phyloP scores from a whole-genome alignment of 2,797 vertebrate species.

The Squalus acanthias region DNA sequence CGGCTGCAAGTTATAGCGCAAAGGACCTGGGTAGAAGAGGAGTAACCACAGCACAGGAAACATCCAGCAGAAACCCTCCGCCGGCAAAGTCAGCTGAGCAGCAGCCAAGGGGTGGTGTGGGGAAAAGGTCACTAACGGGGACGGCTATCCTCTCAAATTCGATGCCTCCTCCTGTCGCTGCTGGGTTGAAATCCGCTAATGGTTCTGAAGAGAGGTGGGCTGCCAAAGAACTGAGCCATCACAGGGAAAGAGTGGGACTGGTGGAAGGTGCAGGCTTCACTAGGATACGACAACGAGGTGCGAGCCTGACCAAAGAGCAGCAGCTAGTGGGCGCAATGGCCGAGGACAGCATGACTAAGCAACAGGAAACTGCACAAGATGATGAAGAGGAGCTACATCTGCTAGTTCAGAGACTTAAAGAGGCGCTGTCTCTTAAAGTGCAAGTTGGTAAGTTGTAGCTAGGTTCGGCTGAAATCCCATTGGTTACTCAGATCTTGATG shows the following conservation, averaged over 20 bases:
- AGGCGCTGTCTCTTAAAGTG: constrained; percentile 52
- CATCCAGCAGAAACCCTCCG: background rate
- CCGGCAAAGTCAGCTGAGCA: background rate
- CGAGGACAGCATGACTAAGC: constrained; percentile 19
- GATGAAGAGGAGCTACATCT: constrained; percentile 56
- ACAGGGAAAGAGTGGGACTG: background rate
- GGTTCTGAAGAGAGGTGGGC: background rate
- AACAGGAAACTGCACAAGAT: constrained; percentile 42
- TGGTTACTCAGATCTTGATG: background rate
- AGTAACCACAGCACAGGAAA: background rate
- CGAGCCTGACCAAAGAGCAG: background rate
- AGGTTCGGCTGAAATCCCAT: background rate
- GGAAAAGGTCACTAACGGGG: background rate
- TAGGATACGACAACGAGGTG: background rate
- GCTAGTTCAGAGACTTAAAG: constrained; percentile 59
- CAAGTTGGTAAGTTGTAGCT: constrained; percentile 50
- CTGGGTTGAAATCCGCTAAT: background rate
- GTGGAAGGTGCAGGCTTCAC: background rate
- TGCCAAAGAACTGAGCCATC: background rate
- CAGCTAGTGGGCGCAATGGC: background rate
- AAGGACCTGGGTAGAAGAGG: background rate
- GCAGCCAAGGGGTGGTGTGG: background rate
- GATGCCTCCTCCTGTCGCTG: background rate
- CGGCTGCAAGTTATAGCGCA: background rate
- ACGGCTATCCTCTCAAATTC: background rate